Evolutionary conservation across 2,888 invertebrate species (phyloP), one percentile per base, ranked within the genome.

Genomic region (Rhogogaster chlorosoma): DNA sequence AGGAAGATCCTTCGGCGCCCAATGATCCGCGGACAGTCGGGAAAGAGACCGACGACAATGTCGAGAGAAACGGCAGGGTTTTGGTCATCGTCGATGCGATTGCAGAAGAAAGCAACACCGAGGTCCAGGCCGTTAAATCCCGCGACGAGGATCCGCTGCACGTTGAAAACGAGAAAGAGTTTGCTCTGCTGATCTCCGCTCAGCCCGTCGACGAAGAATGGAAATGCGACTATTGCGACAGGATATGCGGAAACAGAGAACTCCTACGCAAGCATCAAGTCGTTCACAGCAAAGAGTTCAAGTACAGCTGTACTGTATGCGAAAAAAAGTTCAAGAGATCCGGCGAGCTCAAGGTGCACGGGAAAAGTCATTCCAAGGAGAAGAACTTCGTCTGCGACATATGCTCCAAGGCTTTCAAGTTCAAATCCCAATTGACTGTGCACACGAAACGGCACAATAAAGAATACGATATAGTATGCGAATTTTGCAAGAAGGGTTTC

Each of bases 191-290:
- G 4, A 18, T 67, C 5, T 32, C 29, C 5, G 15, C 67, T 18
- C 29, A 32, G 15, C 3, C 12, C 2, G 29, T 18, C 7, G 53
- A 18, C 5, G 92, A 92, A 77, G 94, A 94, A 71, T 91, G 93
- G 0, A 93, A 94, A 0, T 95, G 95, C 88, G 94, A 95, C 88
- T 94, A 93, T 87, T 95, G 95, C 89, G 94, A 94, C 86, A 92
- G 92, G 86, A 93, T 94, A 9, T 95, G 94, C 86, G 94, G 94
- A 87, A 94, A 94, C 85, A 94, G 94, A 83, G 93, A 94, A 83
- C 93, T 94, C 3, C 89, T 95, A 88, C 94, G 95, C 87, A 94
- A 94, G 0, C 95, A 95, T 86, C 94, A 95, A 29, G 94, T 94
- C 29, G 93, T 94, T 91, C 93, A 94, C 87, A 95, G 94, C 86